These are phyloP conservation scores for Pseudomyrmex pallidus DNA, from an alignment of 1,140 invertebrate species.

Conservation along the genomic window DNA sequence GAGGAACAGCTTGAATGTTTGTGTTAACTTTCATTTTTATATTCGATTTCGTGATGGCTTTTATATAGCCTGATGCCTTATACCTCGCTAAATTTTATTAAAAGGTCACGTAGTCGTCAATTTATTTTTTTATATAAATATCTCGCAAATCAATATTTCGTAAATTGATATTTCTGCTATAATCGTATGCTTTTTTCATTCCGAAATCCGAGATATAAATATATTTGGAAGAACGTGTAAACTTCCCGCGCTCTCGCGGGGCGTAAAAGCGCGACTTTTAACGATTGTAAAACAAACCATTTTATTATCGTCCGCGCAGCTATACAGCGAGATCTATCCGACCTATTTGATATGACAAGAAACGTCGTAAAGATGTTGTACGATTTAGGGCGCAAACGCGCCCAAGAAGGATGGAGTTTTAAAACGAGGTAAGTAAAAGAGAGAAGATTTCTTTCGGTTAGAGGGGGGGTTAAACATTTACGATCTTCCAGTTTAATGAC, in stretches of 20 bases:
- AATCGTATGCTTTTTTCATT: no score
- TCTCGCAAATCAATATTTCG: no score
- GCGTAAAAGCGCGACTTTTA: constrained; percentile 40
- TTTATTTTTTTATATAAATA: no score
- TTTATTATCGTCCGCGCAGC: constrained; percentile 51
- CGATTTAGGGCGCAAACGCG: constrained; percentile 26
- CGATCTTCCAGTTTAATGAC: constrained; percentile 64
- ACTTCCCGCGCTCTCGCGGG: constrained; percentile 18
- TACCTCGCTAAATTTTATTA: no score
- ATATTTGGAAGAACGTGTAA: neutral
- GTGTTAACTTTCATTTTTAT: neutral
- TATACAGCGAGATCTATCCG: constrained; percentile 13
- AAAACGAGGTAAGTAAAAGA: neutral
- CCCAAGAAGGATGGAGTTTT: neutral
- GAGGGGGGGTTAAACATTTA: constrained; percentile 68
- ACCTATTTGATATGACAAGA: constrained; percentile 29
- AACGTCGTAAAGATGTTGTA: constrained; percentile 39
- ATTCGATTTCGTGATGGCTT: no score
- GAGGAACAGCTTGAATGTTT: neutral
- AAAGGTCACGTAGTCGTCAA: no score
- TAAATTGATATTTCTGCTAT: no score
- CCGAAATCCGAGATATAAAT: no score
- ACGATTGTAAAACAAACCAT: constrained; percentile 43
- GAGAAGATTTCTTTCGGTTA: constrained; percentile 42
- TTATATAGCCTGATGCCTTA: no score